Percentiles rank a stretch among this genome's conserved stretches.
Evolutionary conservation across 2,888 invertebrate species (phyloP).

Genomic region (Acleris laterana): DNA sequence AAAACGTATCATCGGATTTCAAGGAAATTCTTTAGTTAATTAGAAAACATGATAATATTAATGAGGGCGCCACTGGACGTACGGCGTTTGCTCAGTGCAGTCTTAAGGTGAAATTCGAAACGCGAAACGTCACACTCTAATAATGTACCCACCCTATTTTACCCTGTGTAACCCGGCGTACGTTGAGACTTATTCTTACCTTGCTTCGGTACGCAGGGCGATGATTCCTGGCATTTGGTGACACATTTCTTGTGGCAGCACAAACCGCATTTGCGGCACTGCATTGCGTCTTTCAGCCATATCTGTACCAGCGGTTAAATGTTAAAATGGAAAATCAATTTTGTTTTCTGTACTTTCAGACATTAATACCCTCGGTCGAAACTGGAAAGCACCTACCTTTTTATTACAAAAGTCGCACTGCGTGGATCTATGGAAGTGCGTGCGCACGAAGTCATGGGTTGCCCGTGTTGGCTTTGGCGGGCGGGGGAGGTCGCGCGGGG

Average conservation of each 20-base stretch:
- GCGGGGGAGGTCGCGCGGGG: conserved; percentile 56
- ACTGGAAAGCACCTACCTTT: conserved; percentile 84
- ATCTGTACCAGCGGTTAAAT: conserved; percentile 83
- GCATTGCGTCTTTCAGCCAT: conserved; percentile 98
- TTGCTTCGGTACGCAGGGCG: conserved; percentile 73
- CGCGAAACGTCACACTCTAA: no score
- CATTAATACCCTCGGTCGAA: not conserved
- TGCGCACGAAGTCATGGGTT: conserved; percentile 92
- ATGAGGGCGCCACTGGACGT: no score
- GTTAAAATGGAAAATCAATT: no score
- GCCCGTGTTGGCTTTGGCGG: conserved; percentile 61
- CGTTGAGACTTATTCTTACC: conserved; percentile 61
- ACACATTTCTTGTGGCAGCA: conserved; percentile 98
- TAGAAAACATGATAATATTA: no score
- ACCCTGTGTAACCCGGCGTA: no score
- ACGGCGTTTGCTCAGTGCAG: no score
- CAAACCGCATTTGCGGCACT: conserved; percentile 94
- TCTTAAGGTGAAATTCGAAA: no score
- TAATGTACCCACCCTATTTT: no score
- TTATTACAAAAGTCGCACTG: conserved; percentile 97
- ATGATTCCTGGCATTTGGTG: conserved; percentile 88
- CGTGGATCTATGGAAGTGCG: conserved; percentile 94
- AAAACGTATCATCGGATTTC: no score
- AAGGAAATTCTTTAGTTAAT: no score
- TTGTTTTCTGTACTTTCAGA: no score